phyloP scores from a whole-genome alignment of 2,888 invertebrate genomes.

The Plebejus melissa region DNA sequence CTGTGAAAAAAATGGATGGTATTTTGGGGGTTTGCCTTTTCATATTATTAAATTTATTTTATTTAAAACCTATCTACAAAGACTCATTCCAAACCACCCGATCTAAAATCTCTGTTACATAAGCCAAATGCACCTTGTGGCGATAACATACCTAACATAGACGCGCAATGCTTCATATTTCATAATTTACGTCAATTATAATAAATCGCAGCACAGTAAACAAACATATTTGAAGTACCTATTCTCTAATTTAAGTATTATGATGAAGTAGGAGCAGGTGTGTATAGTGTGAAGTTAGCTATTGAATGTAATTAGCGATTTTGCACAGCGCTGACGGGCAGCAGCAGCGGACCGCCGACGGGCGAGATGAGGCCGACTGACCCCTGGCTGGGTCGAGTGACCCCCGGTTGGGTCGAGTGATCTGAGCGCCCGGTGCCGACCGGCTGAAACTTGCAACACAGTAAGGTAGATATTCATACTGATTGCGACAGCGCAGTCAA shows the following conservation, averaged over 20 bases:
- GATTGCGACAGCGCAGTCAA: constrained; percentile 15
- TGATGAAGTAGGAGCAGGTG: constrained; percentile 33
- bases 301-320: constrained; percentile 70
- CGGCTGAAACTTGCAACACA: constrained; percentile 47
- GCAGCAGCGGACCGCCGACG: constrained; percentile 34
- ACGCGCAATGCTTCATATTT: not conserved
- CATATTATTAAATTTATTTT: not conserved
- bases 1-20: not conserved
- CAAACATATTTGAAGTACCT: not conserved
- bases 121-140: not conserved
- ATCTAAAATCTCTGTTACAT: not conserved
- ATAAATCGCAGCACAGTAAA: not conserved
- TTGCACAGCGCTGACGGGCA: constrained; percentile 61
- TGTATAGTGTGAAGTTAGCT: constrained; percentile 45
- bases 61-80: too few relatives aligned
- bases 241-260: not conserved
- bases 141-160: not conserved
- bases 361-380: constrained; percentile 37
- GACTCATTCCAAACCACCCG: not conserved
- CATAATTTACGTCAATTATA: not conserved
- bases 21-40: not conserved
- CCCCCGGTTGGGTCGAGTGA: constrained; percentile 41
- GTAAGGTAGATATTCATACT: constrained; percentile 28
- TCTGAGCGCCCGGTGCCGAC: constrained; percentile 34
- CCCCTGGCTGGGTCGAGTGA: constrained; percentile 41